Base-by-base conservation (phyloP, 1,140 invertebrate genomes). In the honey bee (Apis mellifera) region DNA sequence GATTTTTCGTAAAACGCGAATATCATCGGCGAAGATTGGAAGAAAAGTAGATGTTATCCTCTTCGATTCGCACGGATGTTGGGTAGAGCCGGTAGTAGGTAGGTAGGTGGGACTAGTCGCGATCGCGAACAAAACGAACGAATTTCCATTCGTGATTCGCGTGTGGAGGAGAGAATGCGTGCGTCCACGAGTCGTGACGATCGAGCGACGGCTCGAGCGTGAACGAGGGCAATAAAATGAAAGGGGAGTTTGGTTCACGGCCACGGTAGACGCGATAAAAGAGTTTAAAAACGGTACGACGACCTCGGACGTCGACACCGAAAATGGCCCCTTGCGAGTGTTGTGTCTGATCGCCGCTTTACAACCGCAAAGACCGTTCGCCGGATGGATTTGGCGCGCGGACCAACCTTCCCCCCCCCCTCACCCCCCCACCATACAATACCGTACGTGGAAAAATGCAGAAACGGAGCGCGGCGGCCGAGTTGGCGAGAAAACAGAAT, bases 311-410 rank as follows among this genome's bases (percentile, higher is more conserved):
- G 70, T 82, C 80, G 81, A 75, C 83, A 84, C 83, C 32, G 71
- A 55, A 80, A 86, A 70, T 48, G 70, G 62, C 73, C 62, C 26
- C 68, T 17, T 17, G 59, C 17, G 72, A 21, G 57, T 82, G 87
- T 89, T 89, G 55, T 57, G 87, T 86, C 87, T 82, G 87, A 89
- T 89, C 72, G 84, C 65, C 64, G 80, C 26, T 76, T 72, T 86
- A 86, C 76, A 83, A 86, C 74, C 85, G 75, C 84, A 74, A 32
- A 64, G 59, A 76, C 32, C 55, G 60, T 68, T 76, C 52, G 60
- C 68, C 72, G 79, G 79, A 13, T 71, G 82, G 78, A 82, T 81
- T 82, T 66, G 64, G 57, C 26, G 60, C 60, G n/a, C 23, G 26
- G 62, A 64, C 62, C 26, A 32, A 64, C 62, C 62, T 64, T 32